A percentile compares a stretch with the other conserved stretches of the same genome.
phyloP scores from a whole-genome alignment of 2,888 invertebrate genomes.

The Heliconius sara region DNA sequence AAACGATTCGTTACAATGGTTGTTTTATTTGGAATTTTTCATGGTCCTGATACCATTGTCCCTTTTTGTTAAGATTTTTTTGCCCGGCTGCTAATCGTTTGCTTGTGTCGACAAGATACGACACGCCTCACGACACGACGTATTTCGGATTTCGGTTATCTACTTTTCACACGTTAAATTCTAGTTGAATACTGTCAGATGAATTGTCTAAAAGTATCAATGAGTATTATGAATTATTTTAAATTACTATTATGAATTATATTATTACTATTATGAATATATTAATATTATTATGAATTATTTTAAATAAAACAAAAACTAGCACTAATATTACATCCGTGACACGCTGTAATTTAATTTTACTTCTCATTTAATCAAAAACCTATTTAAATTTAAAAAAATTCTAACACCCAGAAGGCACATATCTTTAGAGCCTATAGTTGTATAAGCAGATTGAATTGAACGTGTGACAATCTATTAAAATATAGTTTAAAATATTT shows the following conservation, averaged over 20 bases:
- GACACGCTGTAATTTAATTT: neutral
- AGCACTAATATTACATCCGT: neutral
- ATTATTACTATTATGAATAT: too few relatives aligned
- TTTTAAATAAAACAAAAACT: neutral
- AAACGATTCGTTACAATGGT: slow-evolving; percentile 56
- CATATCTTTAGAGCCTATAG: too few relatives aligned
- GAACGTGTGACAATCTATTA: too few relatives aligned
- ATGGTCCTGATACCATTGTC: slow-evolving; percentile 66
- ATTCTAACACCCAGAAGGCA: too few relatives aligned
- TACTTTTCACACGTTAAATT: slow-evolving; percentile 32
- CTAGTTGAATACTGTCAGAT: neutral
- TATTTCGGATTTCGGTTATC: slow-evolving; percentile 36
- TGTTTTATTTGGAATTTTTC: slow-evolving; percentile 74
- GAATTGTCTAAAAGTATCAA: neutral
- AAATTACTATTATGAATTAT: too few relatives aligned
- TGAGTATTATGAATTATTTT: neutral
- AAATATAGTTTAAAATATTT: neutral
- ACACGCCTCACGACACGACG: slow-evolving; percentile 60
- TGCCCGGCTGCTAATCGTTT: slow-evolving; percentile 62
- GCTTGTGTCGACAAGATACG: slow-evolving; percentile 74
- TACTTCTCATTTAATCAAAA: neutral
- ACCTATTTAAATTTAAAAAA: too few relatives aligned
- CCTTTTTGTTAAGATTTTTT: slow-evolving; percentile 60
- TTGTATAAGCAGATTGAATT: too few relatives aligned
- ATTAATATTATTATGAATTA: too few relatives aligned